Conservation (phyloP, 2,888 invertebrate species). For the Pammene fasciana region DNA sequence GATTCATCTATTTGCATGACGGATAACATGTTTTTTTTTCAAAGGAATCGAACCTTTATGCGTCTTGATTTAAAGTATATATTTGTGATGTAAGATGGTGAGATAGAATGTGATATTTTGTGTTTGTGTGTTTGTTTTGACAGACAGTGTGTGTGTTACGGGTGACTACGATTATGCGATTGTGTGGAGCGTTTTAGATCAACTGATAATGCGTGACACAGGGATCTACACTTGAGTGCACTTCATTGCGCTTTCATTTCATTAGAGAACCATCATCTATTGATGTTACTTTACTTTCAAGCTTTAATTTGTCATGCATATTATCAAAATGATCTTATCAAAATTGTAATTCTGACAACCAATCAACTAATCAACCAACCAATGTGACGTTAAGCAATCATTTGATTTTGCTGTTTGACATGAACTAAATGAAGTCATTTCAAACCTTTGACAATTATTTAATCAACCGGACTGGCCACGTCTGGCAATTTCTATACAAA, state of each 20-base stretch:
- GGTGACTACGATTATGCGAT: constrained; percentile 78
- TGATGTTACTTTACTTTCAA: no score
- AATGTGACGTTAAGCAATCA: no score
- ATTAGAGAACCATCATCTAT: no score
- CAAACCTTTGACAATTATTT: no score
- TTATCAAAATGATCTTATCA: no score
- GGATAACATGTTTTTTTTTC: constrained; percentile 50
- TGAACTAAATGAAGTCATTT: no score
- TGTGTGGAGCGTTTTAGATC: constrained; percentile 76
- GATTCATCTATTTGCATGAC: constrained; percentile 58
- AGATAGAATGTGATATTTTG: constrained; percentile 48
- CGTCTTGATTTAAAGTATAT: constrained; percentile 44
- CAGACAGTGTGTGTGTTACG: constrained; percentile 75
- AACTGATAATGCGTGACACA: constrained; percentile 66
- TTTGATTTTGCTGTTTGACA: no score
- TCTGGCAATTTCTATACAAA: no score
- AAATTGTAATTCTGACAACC: no score
- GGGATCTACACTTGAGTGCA: constrained; percentile 44
- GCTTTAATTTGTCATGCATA: no score
- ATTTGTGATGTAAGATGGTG: constrained; percentile 54
- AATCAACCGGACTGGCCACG: no score
- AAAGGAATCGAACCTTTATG: constrained; percentile 42
- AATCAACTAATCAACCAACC: no score
- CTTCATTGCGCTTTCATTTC: constrained; percentile 9
- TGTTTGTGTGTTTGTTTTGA: constrained; percentile 76